These are phyloP conservation scores for Sussaba pulchella DNA, from an alignment of 2,888 invertebrate species.

Conservation along the genomic window DNA sequence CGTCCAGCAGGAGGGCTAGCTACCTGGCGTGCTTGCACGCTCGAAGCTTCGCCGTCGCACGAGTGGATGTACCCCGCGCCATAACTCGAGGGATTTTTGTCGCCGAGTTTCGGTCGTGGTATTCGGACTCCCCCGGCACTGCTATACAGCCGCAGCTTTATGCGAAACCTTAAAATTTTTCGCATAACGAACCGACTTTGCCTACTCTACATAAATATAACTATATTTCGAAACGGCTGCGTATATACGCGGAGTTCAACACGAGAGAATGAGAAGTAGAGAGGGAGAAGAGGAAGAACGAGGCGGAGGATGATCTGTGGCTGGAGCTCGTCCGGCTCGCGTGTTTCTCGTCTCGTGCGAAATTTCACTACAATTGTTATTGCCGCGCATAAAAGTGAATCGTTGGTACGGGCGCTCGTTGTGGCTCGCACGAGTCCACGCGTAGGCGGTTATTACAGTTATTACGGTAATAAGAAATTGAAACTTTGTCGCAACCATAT, in stretches of 20 bases:
- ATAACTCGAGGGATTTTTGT: conserved; percentile 79
- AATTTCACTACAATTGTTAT: conserved; percentile 28
- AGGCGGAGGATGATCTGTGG: conserved; percentile 71
- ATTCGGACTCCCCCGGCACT: conserved; percentile 23
- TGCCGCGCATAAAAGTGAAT: conserved; percentile 19
- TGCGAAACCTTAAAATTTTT: conserved; percentile 75
- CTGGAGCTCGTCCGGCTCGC: conserved; percentile 42
- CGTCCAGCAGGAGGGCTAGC: conserved; percentile 71
- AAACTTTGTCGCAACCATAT: not conserved
- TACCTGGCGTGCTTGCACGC: conserved; percentile 76
- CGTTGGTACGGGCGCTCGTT: not conserved
- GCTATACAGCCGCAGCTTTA: conserved; percentile 70
- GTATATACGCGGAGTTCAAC: conserved; percentile 26
- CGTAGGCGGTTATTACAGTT: not conserved
- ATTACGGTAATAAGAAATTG: conserved; percentile 5
- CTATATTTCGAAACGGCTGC: conserved; percentile 8
- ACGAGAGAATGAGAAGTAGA: no score
- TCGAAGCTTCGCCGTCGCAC: conserved; percentile 70
- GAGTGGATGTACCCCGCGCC: conserved; percentile 68
- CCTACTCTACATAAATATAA: conserved; percentile 13
- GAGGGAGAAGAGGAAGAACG: not conserved
- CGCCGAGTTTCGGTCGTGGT: conserved; percentile 70
- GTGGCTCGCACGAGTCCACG: not conserved
- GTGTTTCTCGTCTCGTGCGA: conserved; percentile 30
- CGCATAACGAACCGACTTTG: conserved; percentile 67